Percentiles rank a stretch among this genome's conserved stretches.
phyloP scores from a whole-genome alignment of 2,797 vertebrate genomes.

The Erethizon dorsatum region DNA sequence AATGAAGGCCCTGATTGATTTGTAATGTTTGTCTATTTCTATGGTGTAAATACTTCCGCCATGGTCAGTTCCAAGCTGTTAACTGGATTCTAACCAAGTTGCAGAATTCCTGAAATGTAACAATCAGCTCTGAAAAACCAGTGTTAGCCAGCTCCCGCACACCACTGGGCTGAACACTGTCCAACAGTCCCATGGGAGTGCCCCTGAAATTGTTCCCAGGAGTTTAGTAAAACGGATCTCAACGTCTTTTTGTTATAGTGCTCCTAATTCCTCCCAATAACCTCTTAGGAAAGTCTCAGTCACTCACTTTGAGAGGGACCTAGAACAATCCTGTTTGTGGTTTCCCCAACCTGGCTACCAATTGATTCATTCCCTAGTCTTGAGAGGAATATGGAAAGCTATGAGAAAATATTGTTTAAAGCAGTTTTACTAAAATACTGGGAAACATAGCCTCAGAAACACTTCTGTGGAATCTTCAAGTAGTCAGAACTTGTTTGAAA shows the following conservation, averaged over 20 bases:
- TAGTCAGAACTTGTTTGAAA: constrained; percentile 53
- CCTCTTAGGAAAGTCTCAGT: background rate
- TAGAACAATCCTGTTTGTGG: background rate
- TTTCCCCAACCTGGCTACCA: background rate
- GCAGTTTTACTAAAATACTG: constrained; percentile 54
- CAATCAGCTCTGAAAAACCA: constrained; percentile 7
- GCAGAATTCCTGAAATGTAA: constrained; percentile 11
- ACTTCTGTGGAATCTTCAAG: background rate
- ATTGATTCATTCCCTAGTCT: constrained; percentile 40
- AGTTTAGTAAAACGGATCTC: constrained; percentile 18
- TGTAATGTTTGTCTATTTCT: constrained; percentile 51
- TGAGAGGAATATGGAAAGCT: constrained; percentile 38
- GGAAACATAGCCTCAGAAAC: constrained; percentile 12
- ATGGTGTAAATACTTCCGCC: constrained; percentile 14
- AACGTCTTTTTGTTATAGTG: background rate
- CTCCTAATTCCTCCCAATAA: constrained; percentile 33
- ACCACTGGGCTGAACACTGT: background rate
- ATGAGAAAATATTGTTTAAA: constrained; percentile 49
- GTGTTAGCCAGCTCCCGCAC: background rate
- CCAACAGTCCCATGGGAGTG: background rate
- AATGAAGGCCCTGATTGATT: background rate
- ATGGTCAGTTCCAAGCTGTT: constrained; percentile 1
- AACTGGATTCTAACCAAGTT: constrained; percentile 13
- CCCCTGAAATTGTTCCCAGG: background rate
- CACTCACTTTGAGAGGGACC: background rate